Percentiles rank a stretch among this genome's conserved stretches.
phyloP scores from a whole-genome alignment of 2,888 invertebrate species.

The Synanthedon vespiformis region DNA sequence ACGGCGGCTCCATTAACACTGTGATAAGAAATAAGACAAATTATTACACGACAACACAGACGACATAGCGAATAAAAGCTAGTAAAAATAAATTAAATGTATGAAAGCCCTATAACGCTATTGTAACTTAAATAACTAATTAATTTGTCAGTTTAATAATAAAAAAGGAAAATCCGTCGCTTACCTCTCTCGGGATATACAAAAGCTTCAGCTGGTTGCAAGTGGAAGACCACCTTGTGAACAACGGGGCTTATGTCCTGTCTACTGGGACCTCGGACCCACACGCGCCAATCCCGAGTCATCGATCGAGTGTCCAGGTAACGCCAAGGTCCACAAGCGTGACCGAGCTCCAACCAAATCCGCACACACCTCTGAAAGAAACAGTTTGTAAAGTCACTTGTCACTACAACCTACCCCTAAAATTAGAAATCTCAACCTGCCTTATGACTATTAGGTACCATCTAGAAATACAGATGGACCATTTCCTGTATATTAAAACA shows the following conservation, averaged over 20 bases:
- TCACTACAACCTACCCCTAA: too few relatives aligned
- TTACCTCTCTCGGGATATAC: conserved; percentile 61
- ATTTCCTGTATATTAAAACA: too few relatives aligned
- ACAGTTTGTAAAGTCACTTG: too few relatives aligned
- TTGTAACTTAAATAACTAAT: too few relatives aligned
- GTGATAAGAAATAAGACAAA: conserved; percentile 6
- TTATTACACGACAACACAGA: too few relatives aligned
- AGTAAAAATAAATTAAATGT: too few relatives aligned
- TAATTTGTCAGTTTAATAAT: too few relatives aligned
- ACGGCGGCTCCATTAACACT: conserved; percentile 65
- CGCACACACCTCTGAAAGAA: conserved; percentile 55
- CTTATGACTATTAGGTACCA: too few relatives aligned
- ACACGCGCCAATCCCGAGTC: conserved; percentile 59
- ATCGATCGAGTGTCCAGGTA: conserved; percentile 47
- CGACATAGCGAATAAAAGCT: too few relatives aligned
- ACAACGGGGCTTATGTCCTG: conserved; percentile 57
- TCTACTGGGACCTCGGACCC: conserved; percentile 55
- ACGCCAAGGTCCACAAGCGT: conserved; percentile 55
- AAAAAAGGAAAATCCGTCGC: background rate
- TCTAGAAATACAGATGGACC: too few relatives aligned
- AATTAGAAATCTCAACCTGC: too few relatives aligned
- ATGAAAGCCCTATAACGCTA: too few relatives aligned
- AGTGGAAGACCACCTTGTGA: conserved; percentile 59
- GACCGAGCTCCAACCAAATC: conserved; percentile 64
- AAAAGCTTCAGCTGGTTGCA: conserved; percentile 51